Percentiles rank a stretch among this genome's conserved stretches.
Evolutionary conservation across 1,140 invertebrate genomes (phyloP).

Genomic region (Halotydeus destructor): DNA sequence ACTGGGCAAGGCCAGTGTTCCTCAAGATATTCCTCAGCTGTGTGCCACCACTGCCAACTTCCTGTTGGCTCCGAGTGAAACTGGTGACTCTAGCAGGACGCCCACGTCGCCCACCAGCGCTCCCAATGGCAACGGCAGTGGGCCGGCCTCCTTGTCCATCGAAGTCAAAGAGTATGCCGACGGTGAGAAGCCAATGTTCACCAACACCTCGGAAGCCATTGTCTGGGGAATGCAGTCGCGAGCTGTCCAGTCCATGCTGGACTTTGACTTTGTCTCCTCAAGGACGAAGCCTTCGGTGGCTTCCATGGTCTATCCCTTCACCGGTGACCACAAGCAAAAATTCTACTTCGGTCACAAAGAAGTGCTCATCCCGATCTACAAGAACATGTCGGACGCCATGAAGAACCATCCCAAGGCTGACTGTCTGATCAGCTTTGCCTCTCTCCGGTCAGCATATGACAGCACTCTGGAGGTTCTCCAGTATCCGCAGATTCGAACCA

Average conservation of each 20-base stretch:
- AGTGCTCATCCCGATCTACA: slow-evolving; percentile 84
- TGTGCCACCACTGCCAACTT: slow-evolving; percentile 75
- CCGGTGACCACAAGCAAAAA: slow-evolving; percentile 96
- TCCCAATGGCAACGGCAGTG: slow-evolving; percentile 10
- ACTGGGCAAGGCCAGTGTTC: slow-evolving; percentile 68
- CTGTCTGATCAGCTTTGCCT: slow-evolving; percentile 96
- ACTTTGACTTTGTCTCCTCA: slow-evolving; percentile 96
- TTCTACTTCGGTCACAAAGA: slow-evolving; percentile 99
- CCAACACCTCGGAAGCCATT: slow-evolving; percentile 59
- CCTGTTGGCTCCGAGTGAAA: slow-evolving; percentile 30
- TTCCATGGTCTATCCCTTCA: slow-evolving; percentile 94
- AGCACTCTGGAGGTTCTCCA: slow-evolving; percentile 80
- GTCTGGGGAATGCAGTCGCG: slow-evolving; percentile 98
- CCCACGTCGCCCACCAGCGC: slow-evolving; percentile 10
- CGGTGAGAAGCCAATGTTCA: slow-evolving; percentile 9
- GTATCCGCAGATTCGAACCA: slow-evolving; percentile 80
- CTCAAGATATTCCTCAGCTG: slow-evolving; percentile 37
- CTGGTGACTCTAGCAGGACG: neutral
- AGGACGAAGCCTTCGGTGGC: slow-evolving; percentile 58
- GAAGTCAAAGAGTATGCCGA: neutral
- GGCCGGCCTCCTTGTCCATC: slow-evolving; percentile 6
- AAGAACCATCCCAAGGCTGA: slow-evolving; percentile 82
- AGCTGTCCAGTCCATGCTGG: slow-evolving; percentile 92
- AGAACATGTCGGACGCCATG: slow-evolving; percentile 92
- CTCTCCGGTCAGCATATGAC: slow-evolving; percentile 88